Percentiles rank a stretch among this genome's conserved stretches.
phyloP scores from a whole-genome alignment of 2,797 vertebrate species.

The Bradypus variegatus region DNA sequence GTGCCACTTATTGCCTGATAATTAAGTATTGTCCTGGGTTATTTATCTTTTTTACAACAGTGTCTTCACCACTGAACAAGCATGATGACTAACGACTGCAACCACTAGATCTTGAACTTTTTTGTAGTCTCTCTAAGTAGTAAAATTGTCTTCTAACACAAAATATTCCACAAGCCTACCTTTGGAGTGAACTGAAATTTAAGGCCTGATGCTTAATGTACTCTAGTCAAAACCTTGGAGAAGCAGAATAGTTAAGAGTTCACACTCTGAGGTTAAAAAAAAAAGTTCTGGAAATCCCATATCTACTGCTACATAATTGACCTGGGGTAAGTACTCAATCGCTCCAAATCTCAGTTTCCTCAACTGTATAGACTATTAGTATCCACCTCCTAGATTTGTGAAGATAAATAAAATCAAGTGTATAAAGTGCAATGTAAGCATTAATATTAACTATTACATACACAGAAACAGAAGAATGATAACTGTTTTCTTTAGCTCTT shows the following conservation, averaged over 20 bases:
- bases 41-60: neutral
- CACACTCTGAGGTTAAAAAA: neutral
- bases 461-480: neutral
- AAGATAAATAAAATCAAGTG: neutral
- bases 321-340: neutral
- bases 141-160: constrained; percentile 23
- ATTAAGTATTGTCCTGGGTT: neutral
- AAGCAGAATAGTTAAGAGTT: neutral
- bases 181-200: constrained; percentile 25
- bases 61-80: neutral
- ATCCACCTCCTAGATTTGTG: neutral
- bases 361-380: neutral
- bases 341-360: neutral
- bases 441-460: neutral
- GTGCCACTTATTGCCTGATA: neutral
- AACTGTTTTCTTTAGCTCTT: neutral
- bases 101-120: constrained; percentile 4
- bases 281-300: neutral
- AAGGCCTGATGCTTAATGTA: neutral
- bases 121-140: neutral
- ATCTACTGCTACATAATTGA: neutral
- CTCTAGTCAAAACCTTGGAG: neutral
- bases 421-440: neutral
- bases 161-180: constrained; percentile 10
- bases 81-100: neutral